A percentile compares a stretch with the other conserved stretches of the same genome.
Conservation (phyloP, 2,797 vertebrate genomes). For the Crocidura indochinensis region DNA sequence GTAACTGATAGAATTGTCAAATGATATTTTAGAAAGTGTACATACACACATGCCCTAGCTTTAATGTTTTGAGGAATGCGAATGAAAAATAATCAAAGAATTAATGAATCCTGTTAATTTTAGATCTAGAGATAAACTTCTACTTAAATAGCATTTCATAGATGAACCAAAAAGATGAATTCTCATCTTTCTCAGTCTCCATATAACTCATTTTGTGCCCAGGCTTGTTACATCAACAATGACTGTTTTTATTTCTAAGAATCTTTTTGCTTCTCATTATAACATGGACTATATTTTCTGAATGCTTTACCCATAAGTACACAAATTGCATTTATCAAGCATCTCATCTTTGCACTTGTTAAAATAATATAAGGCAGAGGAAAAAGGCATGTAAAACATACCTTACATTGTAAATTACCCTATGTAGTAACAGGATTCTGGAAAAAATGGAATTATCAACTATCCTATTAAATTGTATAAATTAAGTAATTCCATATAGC, state of each 20-base stretch:
- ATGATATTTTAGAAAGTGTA: conserved; percentile 49
- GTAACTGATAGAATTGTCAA: conserved; percentile 41
- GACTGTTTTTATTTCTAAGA: not conserved
- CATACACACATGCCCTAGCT: not conserved
- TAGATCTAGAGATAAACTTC: conserved; percentile 1
- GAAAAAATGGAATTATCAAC: not conserved
- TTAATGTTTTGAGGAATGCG: conserved; percentile 26
- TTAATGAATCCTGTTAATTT: conserved; percentile 39
- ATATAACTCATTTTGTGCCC: not conserved
- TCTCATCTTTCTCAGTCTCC: not conserved
- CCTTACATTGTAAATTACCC: not conserved
- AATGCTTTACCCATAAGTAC: conserved; percentile 23
- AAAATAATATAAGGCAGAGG: not conserved
- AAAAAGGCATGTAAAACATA: not conserved
- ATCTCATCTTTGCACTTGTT: not conserved
- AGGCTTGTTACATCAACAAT: not conserved
- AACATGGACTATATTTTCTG: not conserved
- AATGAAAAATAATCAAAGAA: conserved; percentile 1
- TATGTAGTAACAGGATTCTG: conserved; percentile 25
- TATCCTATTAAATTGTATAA: conserved; percentile 28
- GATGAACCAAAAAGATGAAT: conserved; percentile 25
- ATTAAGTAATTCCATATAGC: conserved; percentile 29
- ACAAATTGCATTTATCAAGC: not conserved
- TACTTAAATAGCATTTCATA: conserved; percentile 10
- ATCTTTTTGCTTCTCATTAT: conserved; percentile 18